Evolutionary conservation across 2,113 vertebrate genomes (phyloP).

Genomic region (Daboia siamensis): DNA sequence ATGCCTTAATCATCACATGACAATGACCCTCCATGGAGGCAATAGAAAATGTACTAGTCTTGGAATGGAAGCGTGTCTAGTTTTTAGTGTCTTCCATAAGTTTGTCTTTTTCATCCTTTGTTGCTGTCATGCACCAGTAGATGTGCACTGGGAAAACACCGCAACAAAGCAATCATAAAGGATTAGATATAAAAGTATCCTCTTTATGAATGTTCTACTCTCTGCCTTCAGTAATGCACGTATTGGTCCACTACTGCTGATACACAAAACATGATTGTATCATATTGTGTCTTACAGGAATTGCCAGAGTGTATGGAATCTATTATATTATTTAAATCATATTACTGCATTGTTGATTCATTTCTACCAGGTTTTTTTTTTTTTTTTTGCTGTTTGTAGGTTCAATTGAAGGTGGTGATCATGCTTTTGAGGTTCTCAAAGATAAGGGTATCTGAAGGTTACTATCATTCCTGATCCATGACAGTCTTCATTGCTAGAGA

Average conservation of each 20-base stretch:
- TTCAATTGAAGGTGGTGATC: background rate
- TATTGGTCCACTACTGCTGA: background rate
- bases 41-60: background rate
- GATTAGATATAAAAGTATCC: background rate
- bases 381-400: background rate
- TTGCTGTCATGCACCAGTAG: background rate
- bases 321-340: background rate
- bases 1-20: background rate
- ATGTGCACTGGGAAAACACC: background rate
- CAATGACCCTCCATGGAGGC: background rate
- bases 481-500: background rate
- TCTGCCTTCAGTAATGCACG: background rate
- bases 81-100: background rate
- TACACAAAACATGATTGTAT: background rate
- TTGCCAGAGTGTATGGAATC: background rate
- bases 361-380: background rate
- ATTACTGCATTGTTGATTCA: background rate
- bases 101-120: background rate
- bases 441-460: background rate
- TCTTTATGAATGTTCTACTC: background rate
- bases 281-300: background rate
- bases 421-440: background rate
- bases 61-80: background rate
- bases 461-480: background rate
- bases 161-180: background rate